These are phyloP conservation scores for Nerophis lumbriciformis DNA, from an alignment of 2,113 vertebrate genomes.

Conservation along the genomic window DNA sequence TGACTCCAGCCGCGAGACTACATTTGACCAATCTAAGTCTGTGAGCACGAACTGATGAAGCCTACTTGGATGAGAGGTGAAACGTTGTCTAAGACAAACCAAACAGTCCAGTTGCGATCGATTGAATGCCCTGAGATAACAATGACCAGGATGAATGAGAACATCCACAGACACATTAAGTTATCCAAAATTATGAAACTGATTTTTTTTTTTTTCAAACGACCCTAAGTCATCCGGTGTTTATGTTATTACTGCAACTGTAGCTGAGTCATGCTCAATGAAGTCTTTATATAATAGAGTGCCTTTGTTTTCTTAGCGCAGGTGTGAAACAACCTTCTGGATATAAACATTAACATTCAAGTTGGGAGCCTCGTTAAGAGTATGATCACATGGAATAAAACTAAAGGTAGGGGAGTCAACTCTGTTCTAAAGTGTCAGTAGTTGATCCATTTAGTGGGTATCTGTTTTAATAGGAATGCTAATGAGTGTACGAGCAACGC, in stretches of 20 bases:
- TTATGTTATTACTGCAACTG: not conserved
- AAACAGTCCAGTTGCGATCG: too few species aligned
- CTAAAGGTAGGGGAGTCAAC: not conserved
- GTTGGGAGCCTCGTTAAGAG: slow-evolving; percentile 2
- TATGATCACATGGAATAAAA: slow-evolving; percentile 20
- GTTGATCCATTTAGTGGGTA: slow-evolving; percentile 32
- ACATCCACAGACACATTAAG: not conserved
- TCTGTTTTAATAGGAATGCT: slow-evolving; percentile 31
- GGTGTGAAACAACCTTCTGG: slow-evolving; percentile 1
- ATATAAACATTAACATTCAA: slow-evolving; percentile 9
- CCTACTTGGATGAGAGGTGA: too few species aligned
- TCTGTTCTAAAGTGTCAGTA: slow-evolving; percentile 4
- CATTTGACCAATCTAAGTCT: too few species aligned
- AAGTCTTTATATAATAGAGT: not conserved
- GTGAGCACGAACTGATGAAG: too few species aligned
- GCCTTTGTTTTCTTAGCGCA: not conserved
- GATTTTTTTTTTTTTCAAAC: not conserved
- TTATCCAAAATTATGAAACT: not conserved
- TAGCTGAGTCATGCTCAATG: not conserved
- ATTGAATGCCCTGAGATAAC: too few species aligned
- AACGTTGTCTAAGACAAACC: too few species aligned
- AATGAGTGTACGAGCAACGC: slow-evolving; percentile 43
- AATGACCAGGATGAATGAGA: not conserved
- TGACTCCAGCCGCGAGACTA: too few species aligned
- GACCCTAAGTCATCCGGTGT: not conserved